A percentile compares a stretch with the other conserved stretches of the same genome.
Conservation (phyloP, 1,140 invertebrate genomes). For the Triops cancriformis region DNA sequence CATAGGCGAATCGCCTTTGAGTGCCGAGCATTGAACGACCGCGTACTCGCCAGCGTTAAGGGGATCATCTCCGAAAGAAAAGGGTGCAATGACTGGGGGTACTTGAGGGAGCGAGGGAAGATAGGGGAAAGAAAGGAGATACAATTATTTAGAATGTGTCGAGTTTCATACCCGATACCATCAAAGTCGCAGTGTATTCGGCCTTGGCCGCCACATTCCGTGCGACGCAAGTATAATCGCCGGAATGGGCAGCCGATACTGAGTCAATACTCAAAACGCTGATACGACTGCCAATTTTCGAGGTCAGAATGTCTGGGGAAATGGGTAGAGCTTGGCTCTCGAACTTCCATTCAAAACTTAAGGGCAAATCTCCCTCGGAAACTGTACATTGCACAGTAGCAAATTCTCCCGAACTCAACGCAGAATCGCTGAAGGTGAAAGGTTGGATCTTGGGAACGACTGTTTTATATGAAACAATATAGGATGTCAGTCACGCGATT, state of each 20-base stretch:
- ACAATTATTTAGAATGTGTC: not conserved
- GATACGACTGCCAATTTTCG: slow-evolving; percentile 51
- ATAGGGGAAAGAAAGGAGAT: not conserved
- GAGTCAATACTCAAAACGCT: slow-evolving; percentile 69
- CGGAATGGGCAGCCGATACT: slow-evolving; percentile 64
- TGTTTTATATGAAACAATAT: slow-evolving; percentile 33
- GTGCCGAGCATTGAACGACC: slow-evolving; percentile 34
- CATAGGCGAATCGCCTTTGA: slow-evolving; percentile 39
- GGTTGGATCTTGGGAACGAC: slow-evolving; percentile 54
- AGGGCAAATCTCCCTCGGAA: slow-evolving; percentile 62
- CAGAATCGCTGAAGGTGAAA: slow-evolving; percentile 49
- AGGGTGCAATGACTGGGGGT: slow-evolving; percentile 60
- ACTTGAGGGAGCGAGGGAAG: slow-evolving; percentile 43
- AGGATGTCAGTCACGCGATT: not conserved
- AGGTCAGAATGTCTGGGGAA: slow-evolving; percentile 42
- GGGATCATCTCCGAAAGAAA: slow-evolving; percentile 49
- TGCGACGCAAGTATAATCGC: slow-evolving; percentile 57
- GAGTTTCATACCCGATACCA: slow-evolving; percentile 33
- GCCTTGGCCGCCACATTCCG: slow-evolving; percentile 19
- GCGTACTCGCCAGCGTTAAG: slow-evolving; percentile 33
- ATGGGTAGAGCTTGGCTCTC: slow-evolving; percentile 47
- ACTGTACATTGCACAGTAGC: slow-evolving; percentile 49
- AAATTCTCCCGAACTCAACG: slow-evolving; percentile 30
- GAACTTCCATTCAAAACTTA: slow-evolving; percentile 60
- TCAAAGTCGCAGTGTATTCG: slow-evolving; percentile 54